Conservation (phyloP, 2,797 vertebrate species). For the Eidolon dupreanum region DNA sequence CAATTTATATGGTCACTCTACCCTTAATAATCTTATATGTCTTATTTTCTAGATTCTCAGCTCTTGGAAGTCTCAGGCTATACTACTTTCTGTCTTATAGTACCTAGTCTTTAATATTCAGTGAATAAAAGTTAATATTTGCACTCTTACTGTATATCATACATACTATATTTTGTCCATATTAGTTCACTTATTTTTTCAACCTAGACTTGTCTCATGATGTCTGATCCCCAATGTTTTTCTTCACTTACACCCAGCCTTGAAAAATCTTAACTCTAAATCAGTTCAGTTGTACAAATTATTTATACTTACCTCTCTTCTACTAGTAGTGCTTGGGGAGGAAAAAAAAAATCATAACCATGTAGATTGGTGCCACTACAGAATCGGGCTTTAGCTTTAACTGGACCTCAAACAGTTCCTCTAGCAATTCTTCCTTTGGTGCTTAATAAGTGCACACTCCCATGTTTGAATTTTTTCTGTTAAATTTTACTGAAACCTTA, state of each 20-base stretch:
- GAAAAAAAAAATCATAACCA: neutral
- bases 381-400: neutral
- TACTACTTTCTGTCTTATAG: neutral
- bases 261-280: neutral
- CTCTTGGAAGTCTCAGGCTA: neutral
- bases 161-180: neutral
- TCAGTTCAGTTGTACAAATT: neutral
- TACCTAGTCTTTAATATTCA: neutral
- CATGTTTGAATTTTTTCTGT: neutral
- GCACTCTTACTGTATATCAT: neutral
- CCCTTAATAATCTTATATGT: neutral
- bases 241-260: neutral
- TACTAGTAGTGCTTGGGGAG: neutral
- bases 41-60: neutral
- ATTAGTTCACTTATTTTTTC: neutral
- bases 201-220: neutral
- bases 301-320: neutral
- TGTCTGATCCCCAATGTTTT: neutral
- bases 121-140: constrained; percentile 7
- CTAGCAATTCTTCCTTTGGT: neutral
- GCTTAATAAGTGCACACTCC: neutral
- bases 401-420: neutral
- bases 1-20: neutral
- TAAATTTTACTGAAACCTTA: neutral
- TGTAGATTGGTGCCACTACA: neutral